These are phyloP conservation scores for Cygnus buccinator DNA, from an alignment of 2,113 vertebrate genomes.

Conservation along the genomic window DNA sequence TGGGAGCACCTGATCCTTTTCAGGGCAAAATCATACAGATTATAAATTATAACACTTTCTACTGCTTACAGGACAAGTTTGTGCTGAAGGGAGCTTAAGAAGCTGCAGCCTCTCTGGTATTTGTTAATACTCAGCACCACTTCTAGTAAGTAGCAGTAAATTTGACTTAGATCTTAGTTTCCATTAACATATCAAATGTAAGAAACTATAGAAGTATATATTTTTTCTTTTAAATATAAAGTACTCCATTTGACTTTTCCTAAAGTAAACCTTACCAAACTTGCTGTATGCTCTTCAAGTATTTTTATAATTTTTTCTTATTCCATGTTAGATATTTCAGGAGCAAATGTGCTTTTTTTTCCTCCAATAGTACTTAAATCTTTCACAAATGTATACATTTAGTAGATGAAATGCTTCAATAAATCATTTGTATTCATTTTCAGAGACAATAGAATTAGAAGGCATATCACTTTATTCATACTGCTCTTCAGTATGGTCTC, in stretches of 20 bases:
- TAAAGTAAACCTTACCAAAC: neutral
- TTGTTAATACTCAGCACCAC: neutral
- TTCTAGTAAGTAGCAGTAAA: neutral
- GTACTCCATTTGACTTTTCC: neutral
- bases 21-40: neutral
- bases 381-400: neutral
- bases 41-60: neutral
- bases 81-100: neutral
- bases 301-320: neutral
- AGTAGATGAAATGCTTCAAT: neutral
- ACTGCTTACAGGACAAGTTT: neutral
- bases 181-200: neutral
- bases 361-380: neutral
- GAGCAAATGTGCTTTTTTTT: neutral
- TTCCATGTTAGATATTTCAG: neutral
- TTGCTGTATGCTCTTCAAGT: rapidly evolving
- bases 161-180: neutral
- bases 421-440: rapidly evolving
- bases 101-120: neutral
- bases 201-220: neutral
- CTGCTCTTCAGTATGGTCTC: neutral
- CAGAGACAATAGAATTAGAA: neutral
- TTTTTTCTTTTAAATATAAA: neutral
- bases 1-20: neutral
- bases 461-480: rapidly evolving